Evolutionary conservation across 2,113 vertebrate genomes (phyloP), one percentile per base, ranked within the genome.

Genomic region (Centrocercus urophasianus): DNA sequence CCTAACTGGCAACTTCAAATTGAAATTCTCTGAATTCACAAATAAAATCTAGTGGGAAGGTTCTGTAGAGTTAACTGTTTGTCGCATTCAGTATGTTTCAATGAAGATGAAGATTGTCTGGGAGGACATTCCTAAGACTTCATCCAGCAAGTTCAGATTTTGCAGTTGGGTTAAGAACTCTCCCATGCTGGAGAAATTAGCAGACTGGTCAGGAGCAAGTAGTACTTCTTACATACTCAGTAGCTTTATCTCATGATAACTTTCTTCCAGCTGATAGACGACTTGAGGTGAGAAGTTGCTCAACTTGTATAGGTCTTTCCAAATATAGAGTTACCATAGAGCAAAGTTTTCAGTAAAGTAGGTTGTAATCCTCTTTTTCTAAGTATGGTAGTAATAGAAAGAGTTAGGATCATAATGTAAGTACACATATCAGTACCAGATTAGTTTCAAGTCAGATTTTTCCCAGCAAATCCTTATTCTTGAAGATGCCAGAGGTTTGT

Each of bases 401-500:
- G 75, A 61, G 42, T 47, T 52, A 5, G n/a, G 10, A 43, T 61
- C 17, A 24, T 42, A 13, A 10, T 24, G 86, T 61, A 47, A 5
- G 16, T 25, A 45, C 0, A 0, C 10, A 2, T 52, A 43, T 34
- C 15, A 27, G 10, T 73, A 14, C 7, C 8, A 25, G 48, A 28
- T 6, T 69, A 6, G 43, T 72, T 78, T 71, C 24, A 79, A 76
- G 11, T 36, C 2, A 34, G 4, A 74, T 38, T 78, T 70, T 73
- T 22, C n/a, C 65, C 16, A 50, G n/a, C 13, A 20, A 12, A 60
- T 75, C 18, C 47, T 72, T 87, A 34, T 64, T 50, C 16, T 66
- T 71, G 11, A 1, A 59, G 64, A 52, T 50, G 8, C 5, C 0
- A 6, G 52, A 14, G 13, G 13, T 71, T 67, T 0, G 1, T 63